These are phyloP conservation scores for Hetaerina titia DNA, from an alignment of 2,888 invertebrate species.

Conservation along the genomic window DNA sequence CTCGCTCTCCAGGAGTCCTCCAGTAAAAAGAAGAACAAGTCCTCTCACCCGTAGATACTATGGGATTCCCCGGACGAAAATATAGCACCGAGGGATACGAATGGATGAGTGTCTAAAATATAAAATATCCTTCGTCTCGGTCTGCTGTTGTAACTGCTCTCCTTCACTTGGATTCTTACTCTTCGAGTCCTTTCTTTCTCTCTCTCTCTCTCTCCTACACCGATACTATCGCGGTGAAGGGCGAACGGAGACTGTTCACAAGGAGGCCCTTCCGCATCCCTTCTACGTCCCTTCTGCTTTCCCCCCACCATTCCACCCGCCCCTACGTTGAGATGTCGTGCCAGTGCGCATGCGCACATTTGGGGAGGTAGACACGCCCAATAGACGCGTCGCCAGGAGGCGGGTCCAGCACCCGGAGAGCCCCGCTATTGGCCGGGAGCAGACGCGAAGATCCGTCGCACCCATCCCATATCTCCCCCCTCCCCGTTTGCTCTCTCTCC, in stretches of 20 bases:
- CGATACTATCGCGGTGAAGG: neutral
- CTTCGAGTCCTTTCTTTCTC: neutral
- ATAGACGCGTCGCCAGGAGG: slow-evolving; percentile 14
- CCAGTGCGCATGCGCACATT: slow-evolving; percentile 36
- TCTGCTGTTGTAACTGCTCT: too few species aligned
- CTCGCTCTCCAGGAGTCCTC: neutral
- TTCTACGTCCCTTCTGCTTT: neutral
- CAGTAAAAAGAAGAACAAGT: neutral
- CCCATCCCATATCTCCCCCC: neutral
- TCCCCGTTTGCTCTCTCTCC: neutral
- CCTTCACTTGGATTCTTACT: neutral
- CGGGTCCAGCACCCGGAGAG: neutral
- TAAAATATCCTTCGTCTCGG: neutral
- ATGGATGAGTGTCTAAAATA: neutral
- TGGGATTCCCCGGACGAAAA: neutral
- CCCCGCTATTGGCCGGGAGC: neutral
- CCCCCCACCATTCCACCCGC: neutral
- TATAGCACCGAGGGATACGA: neutral
- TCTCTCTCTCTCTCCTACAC: neutral
- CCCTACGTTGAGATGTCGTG: neutral
- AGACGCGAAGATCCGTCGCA: neutral
- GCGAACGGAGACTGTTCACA: neutral
- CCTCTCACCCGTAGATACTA: neutral
- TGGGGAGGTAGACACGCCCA: neutral
- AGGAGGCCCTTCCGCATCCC: neutral